These are phyloP conservation scores for Ispidina lecontei DNA, from an alignment of 2,797 vertebrate species.

Conservation along the genomic window DNA sequence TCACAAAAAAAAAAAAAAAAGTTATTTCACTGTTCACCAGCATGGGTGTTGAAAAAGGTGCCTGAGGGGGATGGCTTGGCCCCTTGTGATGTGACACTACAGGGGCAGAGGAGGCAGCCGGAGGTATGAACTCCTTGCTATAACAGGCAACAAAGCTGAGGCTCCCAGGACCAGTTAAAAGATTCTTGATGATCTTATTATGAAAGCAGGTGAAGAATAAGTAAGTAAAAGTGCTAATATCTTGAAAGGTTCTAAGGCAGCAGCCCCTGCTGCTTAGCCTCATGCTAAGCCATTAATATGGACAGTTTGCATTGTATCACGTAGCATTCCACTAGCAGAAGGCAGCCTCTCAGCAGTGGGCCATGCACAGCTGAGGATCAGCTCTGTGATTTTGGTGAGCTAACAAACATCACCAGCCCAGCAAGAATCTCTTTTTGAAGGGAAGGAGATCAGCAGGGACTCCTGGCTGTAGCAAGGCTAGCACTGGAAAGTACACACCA, in stretches of 20 bases:
- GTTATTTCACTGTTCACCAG: background rate
- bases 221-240: background rate
- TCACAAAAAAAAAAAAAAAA: background rate
- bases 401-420: background rate
- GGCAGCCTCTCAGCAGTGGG: background rate
- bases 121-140: background rate
- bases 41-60: background rate
- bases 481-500: background rate
- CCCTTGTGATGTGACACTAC: background rate
- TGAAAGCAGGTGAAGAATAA: constrained; percentile 5
- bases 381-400: background rate
- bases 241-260: constrained; percentile 22
- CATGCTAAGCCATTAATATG: background rate
- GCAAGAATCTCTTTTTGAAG: background rate
- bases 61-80: background rate
- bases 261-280: background rate
- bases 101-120: background rate
- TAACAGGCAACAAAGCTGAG: background rate
- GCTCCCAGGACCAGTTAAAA: background rate
- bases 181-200: background rate
- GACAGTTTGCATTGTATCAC: background rate
- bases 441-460: constrained; percentile 5
- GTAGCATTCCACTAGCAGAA: background rate
- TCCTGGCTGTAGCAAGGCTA: background rate
- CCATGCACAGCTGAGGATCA: background rate